These are phyloP conservation scores for Bellardia pandia DNA, from an alignment of 2,888 invertebrate genomes.

Conservation along the genomic window DNA sequence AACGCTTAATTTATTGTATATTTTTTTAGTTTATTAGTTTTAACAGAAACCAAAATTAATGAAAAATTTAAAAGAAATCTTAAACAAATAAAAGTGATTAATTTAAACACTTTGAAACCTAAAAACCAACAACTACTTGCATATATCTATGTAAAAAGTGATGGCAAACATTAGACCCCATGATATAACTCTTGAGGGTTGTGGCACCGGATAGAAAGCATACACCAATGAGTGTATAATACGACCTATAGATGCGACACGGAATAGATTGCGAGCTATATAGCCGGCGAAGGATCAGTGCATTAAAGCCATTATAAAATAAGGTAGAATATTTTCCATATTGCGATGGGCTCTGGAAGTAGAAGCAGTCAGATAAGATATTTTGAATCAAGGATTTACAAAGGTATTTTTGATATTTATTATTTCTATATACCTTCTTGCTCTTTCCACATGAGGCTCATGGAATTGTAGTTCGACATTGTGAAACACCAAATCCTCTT, in stretches of 20 bases:
- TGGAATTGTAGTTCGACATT: slow-evolving; percentile 82
- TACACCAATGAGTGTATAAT: slow-evolving; percentile 87
- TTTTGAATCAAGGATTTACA: neutral
- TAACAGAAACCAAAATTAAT: slow-evolving; percentile 22
- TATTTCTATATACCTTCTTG: slow-evolving; percentile 67
- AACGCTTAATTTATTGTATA: slow-evolving; percentile 61
- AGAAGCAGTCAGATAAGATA: neutral
- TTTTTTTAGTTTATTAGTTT: slow-evolving; percentile 56
- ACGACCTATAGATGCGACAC: slow-evolving; percentile 85
- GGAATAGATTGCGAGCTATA: slow-evolving; percentile 86
- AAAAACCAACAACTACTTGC: neutral
- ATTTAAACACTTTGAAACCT: slow-evolving; percentile 1
- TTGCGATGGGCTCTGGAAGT: slow-evolving; percentile 87
- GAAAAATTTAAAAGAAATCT: slow-evolving; percentile 21
- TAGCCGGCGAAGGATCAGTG: slow-evolving; percentile 85
- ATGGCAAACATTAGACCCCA: slow-evolving; percentile 84
- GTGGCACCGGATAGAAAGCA: slow-evolving; percentile 86
- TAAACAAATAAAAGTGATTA: slow-evolving; percentile 11
- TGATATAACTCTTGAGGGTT: slow-evolving; percentile 85
- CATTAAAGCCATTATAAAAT: slow-evolving; percentile 85
- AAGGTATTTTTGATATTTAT: neutral
- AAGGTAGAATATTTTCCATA: slow-evolving; percentile 88
- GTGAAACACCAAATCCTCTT: slow-evolving; percentile 84
- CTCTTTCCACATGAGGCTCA: slow-evolving; percentile 81
- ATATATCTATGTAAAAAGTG: slow-evolving; percentile 84